phyloP scores from a whole-genome alignment of 2,888 invertebrate genomes.

The Ryuthela nishihirai region DNA sequence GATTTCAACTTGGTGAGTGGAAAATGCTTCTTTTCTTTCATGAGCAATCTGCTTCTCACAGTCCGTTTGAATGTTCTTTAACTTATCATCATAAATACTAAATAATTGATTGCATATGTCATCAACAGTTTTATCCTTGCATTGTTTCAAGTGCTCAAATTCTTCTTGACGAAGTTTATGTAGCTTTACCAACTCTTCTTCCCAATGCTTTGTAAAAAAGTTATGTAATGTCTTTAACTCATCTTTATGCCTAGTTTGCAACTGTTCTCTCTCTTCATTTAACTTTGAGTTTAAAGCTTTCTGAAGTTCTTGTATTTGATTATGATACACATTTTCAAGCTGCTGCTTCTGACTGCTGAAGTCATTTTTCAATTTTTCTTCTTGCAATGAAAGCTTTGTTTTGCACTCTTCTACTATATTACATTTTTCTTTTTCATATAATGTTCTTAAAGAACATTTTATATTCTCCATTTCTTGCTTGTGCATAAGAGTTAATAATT shows the following conservation, averaged over 20 bases:
- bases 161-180: conserved; percentile 14
- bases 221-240: conserved; percentile 11
- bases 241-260: conserved; percentile 8
- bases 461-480: too few relatives aligned
- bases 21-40: not conserved
- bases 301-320: conserved; percentile 9
- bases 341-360: conserved; percentile 2
- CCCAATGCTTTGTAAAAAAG: conserved; percentile 13
- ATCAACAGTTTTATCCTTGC: conserved; percentile 19
- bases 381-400: not conserved
- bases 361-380: conserved; percentile 1
- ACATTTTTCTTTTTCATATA: too few relatives aligned
- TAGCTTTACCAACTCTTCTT: conserved; percentile 16
- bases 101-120: conserved; percentile 15
- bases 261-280: conserved; percentile 5
- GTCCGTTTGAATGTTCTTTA: conserved; percentile 10
- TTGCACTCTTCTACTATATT: conserved; percentile 7
- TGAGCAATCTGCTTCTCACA: conserved; percentile 3
- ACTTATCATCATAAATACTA: conserved; percentile 4
- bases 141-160: conserved; percentile 15
- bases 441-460: too few relatives aligned
- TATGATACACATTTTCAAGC: not conserved
- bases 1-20: conserved; percentile 4
- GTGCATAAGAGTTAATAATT: too few relatives aligned
- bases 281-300: conserved; percentile 2